These are phyloP conservation scores for Cuniculus paca DNA, from an alignment of 2,797 vertebrate genomes.

Conservation along the genomic window DNA sequence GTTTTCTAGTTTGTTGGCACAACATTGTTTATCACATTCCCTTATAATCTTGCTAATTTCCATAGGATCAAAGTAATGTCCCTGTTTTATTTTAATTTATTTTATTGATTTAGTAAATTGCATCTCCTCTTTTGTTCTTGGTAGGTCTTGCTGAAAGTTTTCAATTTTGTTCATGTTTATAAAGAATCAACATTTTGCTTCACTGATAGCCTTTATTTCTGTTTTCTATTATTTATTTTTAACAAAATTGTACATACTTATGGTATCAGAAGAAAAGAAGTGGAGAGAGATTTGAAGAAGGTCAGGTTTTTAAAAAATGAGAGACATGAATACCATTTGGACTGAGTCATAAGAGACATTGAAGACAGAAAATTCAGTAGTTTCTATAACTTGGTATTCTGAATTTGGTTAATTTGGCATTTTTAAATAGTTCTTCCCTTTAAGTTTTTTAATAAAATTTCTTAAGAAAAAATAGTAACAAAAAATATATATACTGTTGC, in stretches of 20 bases:
- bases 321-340: neutral
- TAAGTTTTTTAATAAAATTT: conserved; percentile 45
- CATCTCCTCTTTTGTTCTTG: neutral
- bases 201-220: neutral
- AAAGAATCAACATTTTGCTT: neutral
- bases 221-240: neutral
- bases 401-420: neutral
- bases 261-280: neutral
- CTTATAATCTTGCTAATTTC: neutral
- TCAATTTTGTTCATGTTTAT: neutral
- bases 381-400: neutral
- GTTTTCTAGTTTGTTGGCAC: neutral
- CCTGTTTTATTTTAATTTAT: neutral
- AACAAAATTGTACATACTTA: neutral
- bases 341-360: neutral
- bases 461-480: neutral
- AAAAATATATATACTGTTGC: neutral
- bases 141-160: neutral
- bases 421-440: conserved; percentile 29
- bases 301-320: neutral
- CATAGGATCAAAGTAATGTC: neutral
- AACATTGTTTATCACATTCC: neutral
- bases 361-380: neutral
- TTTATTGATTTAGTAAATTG: neutral
- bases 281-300: neutral